Evolutionary conservation across 2,797 vertebrate species (phyloP).

Genomic region (Enteromius anoplus): DNA sequence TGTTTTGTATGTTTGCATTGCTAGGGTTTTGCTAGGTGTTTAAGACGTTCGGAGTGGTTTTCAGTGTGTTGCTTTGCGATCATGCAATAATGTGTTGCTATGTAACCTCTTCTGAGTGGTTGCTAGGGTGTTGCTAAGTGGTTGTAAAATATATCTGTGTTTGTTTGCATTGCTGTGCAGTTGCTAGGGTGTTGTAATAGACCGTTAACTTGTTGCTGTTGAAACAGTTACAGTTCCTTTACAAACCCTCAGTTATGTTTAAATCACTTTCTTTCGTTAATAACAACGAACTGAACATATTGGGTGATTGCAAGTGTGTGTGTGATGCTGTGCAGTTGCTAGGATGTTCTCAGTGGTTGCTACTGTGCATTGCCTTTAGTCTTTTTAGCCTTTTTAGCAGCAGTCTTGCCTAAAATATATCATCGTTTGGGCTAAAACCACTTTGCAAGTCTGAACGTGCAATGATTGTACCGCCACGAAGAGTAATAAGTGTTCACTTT

Average conservation of each 20-base stretch:
- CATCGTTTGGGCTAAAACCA: neutral
- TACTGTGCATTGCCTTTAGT: neutral
- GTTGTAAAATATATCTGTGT: neutral
- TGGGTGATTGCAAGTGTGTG: neutral
- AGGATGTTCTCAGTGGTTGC: neutral
- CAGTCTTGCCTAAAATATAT: neutral
- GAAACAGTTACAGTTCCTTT: too few relatives aligned
- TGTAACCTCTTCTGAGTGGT: neutral
- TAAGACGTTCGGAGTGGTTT: neutral
- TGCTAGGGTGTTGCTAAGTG: neutral
- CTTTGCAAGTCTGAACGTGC: neutral
- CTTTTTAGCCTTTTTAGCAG: neutral
- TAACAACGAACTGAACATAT: too few relatives aligned
- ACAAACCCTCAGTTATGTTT: too few relatives aligned
- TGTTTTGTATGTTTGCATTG: too few relatives aligned
- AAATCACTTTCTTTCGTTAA: too few relatives aligned
- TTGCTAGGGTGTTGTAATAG: neutral
- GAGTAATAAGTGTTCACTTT: neutral
- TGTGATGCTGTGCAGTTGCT: neutral
- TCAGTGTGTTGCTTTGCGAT: neutral
- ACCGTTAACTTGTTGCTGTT: too few relatives aligned
- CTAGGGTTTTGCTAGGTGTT: too few relatives aligned
- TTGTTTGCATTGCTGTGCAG: neutral
- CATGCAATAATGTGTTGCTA: neutral
- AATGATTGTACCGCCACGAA: neutral